Evolutionary conservation across 2,113 vertebrate species (phyloP), one percentile per base, ranked within the genome.

Genomic region (Pomatorhinus ruficollis): DNA sequence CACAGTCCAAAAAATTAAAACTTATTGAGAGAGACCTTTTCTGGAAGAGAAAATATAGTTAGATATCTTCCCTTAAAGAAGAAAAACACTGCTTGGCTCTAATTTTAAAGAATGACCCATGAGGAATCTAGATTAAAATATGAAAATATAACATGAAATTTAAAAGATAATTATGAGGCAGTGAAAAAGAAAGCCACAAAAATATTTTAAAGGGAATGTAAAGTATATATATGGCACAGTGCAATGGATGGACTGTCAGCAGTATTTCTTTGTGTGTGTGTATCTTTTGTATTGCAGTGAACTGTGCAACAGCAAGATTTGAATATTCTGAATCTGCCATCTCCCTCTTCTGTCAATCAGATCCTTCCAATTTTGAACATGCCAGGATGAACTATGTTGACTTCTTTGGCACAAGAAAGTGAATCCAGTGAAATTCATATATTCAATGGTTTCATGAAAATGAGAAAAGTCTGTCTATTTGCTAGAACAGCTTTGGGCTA

Each of bases 401-500:
- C 95, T 97, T 96, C 95, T 95, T 97, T 96, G 94, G 96, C 96
- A 96, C 90, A 94, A 96, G 91, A 96, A 97, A 93, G 95, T 91
- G 92, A 96, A 96, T 94, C 92, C 88, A 95, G 92, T 91, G 90
- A 96, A 97, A 96, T 96, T 95, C 94, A 96, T 96, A 94, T 96
- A 97, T 97, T 96, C 95, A 93, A 94, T 95, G 95, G 88, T 95
- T 96, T 97, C 95, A 95, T 79, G 94, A 97, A 97, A 97, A 97
- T 97, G 96, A 96, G 96, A 97, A 93, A 96, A 95, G 72, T 96
- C 96, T 96, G 96, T 94, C 92, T 97, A 95, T 96, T 96, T 96
- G 88, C 95, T 96, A 87, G 96, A 97, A 97, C 96, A 97, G 93
- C 96, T 97, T 96, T 97, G 96, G 96, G 96, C 96, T 96, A 96